phyloP scores from a whole-genome alignment of 2,888 invertebrate species.

The Notocelia uddmanniana region DNA sequence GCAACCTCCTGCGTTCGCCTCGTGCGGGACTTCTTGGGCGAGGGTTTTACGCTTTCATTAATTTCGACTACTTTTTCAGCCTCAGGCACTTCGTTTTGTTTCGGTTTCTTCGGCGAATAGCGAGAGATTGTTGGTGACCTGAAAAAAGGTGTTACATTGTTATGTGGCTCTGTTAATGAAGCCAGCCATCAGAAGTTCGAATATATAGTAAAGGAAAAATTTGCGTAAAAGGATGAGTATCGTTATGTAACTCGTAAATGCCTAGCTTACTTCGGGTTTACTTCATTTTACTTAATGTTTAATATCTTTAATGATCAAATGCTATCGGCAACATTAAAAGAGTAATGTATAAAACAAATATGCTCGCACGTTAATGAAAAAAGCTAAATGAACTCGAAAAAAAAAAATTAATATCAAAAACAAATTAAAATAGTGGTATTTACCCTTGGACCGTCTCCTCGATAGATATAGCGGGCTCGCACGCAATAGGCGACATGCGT shows the following conservation, averaged over 20 bases:
- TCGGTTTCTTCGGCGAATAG: constrained; percentile 37
- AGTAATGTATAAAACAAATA: background rate
- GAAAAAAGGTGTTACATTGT: constrained; percentile 17
- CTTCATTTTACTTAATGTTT: background rate
- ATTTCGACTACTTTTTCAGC: background rate
- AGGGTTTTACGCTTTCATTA: constrained; percentile 27
- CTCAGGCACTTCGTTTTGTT: constrained; percentile 19
- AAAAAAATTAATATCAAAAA: constrained; percentile 3
- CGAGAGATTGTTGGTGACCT: constrained; percentile 37
- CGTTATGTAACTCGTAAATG: too few relatives aligned
- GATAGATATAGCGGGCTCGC: background rate
- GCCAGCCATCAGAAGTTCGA: too few relatives aligned
- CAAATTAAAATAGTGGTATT: background rate
- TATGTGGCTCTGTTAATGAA: background rate
- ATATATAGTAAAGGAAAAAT: too few relatives aligned
- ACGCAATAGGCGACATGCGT: constrained; percentile 70
- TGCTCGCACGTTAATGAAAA: too few relatives aligned
- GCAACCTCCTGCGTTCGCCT: background rate
- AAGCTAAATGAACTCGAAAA: background rate
- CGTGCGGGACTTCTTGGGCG: constrained; percentile 52
- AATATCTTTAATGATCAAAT: background rate
- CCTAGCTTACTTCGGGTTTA: background rate
- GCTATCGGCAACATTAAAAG: background rate
- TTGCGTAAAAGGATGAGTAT: too few relatives aligned
- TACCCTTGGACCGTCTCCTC: constrained; percentile 1